Evolutionary conservation across 92 coral and sea anemone species (phyloP).

Genomic region (Zoanthus sociatus): DNA sequence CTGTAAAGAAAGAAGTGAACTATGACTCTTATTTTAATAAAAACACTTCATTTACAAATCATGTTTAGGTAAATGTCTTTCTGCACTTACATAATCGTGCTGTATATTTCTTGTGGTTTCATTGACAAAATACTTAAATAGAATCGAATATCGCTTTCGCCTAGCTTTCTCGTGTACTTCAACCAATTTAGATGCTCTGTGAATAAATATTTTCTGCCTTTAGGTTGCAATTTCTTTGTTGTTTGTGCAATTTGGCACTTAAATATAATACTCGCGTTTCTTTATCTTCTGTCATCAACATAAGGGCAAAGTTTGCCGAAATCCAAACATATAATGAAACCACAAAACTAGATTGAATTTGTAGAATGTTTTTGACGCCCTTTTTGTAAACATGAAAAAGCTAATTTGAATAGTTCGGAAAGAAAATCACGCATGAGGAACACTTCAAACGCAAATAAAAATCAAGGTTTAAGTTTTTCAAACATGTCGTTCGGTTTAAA

Average conservation of each 20-base stretch:
- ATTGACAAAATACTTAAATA: background rate
- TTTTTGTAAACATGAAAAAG: constrained; percentile 29
- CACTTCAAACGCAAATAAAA: background rate
- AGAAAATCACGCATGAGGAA: constrained; percentile 17
- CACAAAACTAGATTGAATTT: constrained; percentile 40
- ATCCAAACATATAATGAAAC: constrained; percentile 42
- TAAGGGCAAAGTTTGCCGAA: constrained; percentile 37
- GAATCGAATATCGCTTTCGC: background rate
- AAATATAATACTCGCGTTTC: background rate
- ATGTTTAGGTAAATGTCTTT: background rate
- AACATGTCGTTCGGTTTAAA: background rate
- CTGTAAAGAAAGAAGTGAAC: constrained; percentile 24
- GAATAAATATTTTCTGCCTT: constrained; percentile 35
- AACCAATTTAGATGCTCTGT: background rate
- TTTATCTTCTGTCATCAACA: constrained; percentile 18
- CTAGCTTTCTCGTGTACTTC: background rate
- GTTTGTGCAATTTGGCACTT: constrained; percentile 33
- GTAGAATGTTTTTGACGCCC: constrained; percentile 46
- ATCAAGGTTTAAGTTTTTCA: background rate
- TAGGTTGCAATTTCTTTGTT: constrained; percentile 22
- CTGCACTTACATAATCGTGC: constrained; percentile 11
- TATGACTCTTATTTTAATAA: constrained; percentile 17
- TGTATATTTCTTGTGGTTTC: background rate
- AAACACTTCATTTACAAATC: constrained; percentile 29
- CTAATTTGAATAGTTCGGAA: constrained; percentile 34